Percentiles rank a stretch among this genome's conserved stretches.
Conservation (phyloP, 2,113 vertebrate genomes). For the Microtus ochrogaster region DNA sequence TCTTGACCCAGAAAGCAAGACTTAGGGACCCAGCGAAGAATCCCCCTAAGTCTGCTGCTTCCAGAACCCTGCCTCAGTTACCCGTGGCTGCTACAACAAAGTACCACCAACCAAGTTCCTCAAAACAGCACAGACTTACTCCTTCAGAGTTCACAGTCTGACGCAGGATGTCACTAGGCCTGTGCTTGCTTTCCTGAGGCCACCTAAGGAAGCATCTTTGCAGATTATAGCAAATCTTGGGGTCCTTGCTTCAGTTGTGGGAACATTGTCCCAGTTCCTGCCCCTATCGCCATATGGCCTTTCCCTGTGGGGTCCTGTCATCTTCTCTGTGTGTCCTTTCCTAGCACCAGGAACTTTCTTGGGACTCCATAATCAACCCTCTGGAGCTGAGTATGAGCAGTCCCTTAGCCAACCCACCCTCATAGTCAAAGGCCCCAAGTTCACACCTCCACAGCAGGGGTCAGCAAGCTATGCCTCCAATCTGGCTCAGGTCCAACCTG, state of each 20-base stretch:
- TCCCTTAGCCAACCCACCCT: background rate
- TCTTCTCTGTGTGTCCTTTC: background rate
- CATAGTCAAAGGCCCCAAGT: background rate
- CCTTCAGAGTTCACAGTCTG: background rate
- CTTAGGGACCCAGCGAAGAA: background rate
- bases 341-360: background rate
- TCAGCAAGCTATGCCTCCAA: background rate
- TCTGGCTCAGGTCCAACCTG: background rate
- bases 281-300: rapidly evolving
- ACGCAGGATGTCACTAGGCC: too few relatives aligned
- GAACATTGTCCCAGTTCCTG: background rate
- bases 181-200: too few relatives aligned
- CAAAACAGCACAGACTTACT: background rate
- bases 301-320: background rate
- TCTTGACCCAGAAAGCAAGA: background rate
- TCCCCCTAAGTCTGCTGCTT: background rate
- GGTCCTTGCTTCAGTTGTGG: background rate
- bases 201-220: rapidly evolving
- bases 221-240: too few relatives aligned
- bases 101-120: background rate
- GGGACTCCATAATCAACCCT: background rate
- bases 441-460: background rate
- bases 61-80: background rate
- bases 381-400: background rate
- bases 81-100: background rate